These are phyloP conservation scores for Dasyornis broadbenti DNA, from an alignment of 2,113 vertebrate species.

Conservation along the genomic window DNA sequence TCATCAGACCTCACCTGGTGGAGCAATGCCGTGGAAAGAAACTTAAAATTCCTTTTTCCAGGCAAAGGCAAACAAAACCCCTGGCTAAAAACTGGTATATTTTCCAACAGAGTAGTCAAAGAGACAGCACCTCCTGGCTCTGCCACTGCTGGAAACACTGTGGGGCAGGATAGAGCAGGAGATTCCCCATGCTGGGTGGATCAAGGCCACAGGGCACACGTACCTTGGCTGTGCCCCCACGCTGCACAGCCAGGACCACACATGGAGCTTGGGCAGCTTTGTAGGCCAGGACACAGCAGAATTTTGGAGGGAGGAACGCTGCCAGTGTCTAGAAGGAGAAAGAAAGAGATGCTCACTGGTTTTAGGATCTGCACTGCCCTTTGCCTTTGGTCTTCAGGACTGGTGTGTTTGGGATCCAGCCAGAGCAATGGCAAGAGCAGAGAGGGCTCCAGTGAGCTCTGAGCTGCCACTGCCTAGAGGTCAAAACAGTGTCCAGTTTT, in stretches of 20 bases:
- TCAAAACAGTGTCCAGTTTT: background rate
- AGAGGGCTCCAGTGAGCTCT: background rate
- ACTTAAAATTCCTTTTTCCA: too few relatives aligned
- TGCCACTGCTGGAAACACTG: background rate
- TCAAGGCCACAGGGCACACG: fast-evolving
- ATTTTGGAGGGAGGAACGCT: background rate
- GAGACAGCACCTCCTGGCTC: background rate
- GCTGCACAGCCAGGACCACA: fast-evolving
- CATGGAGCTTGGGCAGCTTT: fast-evolving
- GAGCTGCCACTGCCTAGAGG: background rate
- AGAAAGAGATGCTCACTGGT: background rate
- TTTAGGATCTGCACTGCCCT: background rate
- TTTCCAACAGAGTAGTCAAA: background rate
- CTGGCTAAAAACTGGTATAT: too few relatives aligned
- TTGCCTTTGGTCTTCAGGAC: background rate
- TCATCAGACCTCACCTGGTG: too few relatives aligned
- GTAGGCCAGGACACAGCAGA: fast-evolving
- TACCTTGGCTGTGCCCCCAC: fast-evolving
- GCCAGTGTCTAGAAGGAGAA: background rate
- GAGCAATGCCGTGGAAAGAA: too few relatives aligned
- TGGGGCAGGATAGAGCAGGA: background rate
- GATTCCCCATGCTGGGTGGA: background rate
- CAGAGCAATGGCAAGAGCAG: background rate
- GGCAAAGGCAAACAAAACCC: too few relatives aligned
- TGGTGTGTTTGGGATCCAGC: background rate